Evolutionary conservation across 2,797 vertebrate genomes (phyloP).

Genomic region (Malurus leucopterus): DNA sequence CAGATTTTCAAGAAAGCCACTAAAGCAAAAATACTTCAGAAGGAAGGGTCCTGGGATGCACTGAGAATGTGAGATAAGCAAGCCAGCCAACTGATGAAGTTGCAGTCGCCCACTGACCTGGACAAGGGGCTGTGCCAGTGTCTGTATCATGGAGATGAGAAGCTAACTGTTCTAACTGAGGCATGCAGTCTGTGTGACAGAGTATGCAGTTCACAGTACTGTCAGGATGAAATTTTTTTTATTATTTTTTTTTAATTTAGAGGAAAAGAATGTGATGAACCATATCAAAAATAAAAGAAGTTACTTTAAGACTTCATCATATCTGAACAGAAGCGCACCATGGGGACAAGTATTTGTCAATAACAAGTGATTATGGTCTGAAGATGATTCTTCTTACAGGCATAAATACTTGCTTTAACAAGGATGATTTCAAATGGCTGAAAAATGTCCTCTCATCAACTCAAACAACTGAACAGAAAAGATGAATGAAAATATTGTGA

Average conservation of each 20-base stretch:
- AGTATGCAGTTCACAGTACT: background rate
- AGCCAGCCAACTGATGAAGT: background rate
- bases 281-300: background rate
- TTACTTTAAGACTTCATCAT: conserved; percentile 17
- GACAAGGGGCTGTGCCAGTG: background rate
- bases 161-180: background rate
- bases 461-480: background rate
- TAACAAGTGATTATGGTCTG: conserved; percentile 7
- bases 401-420: background rate
- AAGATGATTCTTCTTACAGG: conserved; percentile 3
- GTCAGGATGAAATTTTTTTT: background rate
- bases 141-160: background rate
- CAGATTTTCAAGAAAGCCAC: background rate
- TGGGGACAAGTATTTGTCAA: background rate
- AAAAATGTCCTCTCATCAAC: background rate
- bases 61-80: background rate
- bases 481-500: conserved; percentile 13
- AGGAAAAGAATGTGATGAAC: background rate
- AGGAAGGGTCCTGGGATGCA: background rate
- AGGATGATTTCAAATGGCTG: conserved; percentile 9
- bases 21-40: background rate
- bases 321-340: background rate
- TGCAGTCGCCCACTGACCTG: fast-evolving
- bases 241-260: background rate
- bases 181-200: background rate